phyloP scores from a whole-genome alignment of 2,888 invertebrate species.

The Drosophila melanosoma region DNA sequence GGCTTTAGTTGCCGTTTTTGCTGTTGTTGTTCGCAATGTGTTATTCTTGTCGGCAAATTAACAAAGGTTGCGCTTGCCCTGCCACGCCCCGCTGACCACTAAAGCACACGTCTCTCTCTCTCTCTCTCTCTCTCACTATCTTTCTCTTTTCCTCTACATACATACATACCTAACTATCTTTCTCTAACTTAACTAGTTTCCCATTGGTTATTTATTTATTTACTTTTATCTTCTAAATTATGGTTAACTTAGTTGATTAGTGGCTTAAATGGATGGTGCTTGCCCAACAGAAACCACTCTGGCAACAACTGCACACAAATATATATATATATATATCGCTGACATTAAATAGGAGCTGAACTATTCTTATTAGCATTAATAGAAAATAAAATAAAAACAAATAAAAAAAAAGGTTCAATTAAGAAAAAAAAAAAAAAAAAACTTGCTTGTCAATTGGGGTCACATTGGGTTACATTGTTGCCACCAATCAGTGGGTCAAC shows the following conservation, averaged over 20 bases:
- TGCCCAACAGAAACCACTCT: constrained; percentile 24
- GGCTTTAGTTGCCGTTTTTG: constrained; percentile 27
- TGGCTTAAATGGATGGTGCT: constrained; percentile 15
- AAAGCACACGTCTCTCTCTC: neutral
- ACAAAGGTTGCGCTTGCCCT: constrained; percentile 54
- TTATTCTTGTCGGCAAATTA: constrained; percentile 65
- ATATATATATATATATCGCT: neutral
- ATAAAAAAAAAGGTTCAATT: neutral
- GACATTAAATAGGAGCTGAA: neutral
- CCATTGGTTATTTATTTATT: constrained; percentile 8
- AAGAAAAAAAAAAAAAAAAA: neutral
- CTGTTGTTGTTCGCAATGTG: constrained; percentile 10
- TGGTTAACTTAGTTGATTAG: constrained; percentile 27
- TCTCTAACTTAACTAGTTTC: neutral
- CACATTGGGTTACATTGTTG: neutral
- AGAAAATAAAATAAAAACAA: neutral
- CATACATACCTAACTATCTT: neutral
- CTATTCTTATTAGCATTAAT: neutral
- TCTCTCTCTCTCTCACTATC: neutral
- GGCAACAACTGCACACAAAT: constrained; percentile 4
- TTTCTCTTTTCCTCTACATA: neutral
- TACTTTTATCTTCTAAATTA: constrained; percentile 17
- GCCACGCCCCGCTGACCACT: constrained; percentile 40
- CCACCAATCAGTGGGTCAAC: constrained; percentile 29
- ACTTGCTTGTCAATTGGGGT: neutral